Percentiles rank a stretch among this genome's conserved stretches.
These are phyloP conservation scores for Actenoides lindsayi DNA, from an alignment of 2,113 vertebrate species.

Conservation along the genomic window DNA sequence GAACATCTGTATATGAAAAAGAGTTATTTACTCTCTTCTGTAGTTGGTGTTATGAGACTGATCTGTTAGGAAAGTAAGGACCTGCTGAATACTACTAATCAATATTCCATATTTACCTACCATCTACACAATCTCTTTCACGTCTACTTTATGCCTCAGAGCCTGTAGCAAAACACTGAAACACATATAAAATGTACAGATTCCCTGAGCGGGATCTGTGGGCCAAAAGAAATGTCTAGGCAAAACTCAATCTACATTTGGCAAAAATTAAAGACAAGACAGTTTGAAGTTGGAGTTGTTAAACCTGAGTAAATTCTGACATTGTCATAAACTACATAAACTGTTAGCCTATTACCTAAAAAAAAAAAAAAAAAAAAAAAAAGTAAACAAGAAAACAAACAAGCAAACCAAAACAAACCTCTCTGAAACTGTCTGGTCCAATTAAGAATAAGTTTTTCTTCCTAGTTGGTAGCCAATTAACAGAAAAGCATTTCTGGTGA, in stretches of 20 bases:
- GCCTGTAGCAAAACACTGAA: background rate
- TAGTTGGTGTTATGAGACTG: background rate
- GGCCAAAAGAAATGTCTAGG: background rate
- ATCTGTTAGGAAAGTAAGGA: background rate
- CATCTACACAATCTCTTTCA: background rate
- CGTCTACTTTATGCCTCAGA: background rate
- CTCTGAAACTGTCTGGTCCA: background rate
- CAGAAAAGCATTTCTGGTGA: background rate
- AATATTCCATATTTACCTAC: background rate
- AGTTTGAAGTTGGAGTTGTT: background rate
- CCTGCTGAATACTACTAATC: background rate
- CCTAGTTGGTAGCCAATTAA: background rate
- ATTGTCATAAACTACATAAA: background rate
- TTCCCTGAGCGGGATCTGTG: background rate
- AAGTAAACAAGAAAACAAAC: background rate
- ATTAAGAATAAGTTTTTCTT: background rate
- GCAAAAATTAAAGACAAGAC: background rate
- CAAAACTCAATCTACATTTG: background rate
- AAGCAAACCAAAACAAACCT: background rate
- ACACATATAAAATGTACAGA: background rate
- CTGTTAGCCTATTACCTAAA: background rate
- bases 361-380: background rate
- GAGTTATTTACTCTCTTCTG: background rate
- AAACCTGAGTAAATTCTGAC: background rate
- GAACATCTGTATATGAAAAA: background rate